Evolutionary conservation across 2,797 vertebrate genomes (phyloP).

Genomic region (Acanthiza pusilla): DNA sequence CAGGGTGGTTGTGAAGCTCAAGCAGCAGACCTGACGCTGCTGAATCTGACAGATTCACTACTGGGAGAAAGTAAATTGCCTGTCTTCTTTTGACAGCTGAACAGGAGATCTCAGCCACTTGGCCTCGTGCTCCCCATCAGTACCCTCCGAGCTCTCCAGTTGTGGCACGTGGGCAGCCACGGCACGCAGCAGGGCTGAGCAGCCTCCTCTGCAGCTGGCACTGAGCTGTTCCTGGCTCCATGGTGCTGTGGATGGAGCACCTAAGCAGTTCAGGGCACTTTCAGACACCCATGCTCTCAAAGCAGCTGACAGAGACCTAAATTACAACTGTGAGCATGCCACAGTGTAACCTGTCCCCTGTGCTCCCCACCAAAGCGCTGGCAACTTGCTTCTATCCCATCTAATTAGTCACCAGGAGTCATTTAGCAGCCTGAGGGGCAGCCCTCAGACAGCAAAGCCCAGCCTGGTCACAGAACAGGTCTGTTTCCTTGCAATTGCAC

Average conservation of each 20-base stretch:
- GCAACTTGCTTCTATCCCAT: not conserved
- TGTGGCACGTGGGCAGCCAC: accelerated
- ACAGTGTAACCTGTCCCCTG: not conserved
- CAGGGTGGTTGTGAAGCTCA: not conserved
- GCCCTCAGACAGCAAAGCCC: not conserved
- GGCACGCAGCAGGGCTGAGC: not conserved
- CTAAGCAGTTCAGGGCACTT: not conserved
- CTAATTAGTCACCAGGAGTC: not conserved
- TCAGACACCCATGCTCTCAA: not conserved
- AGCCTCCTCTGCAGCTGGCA: not conserved
- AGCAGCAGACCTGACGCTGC: not conserved
- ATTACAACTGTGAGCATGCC: not conserved
- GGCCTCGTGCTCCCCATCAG: not conserved
- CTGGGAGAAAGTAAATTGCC: not conserved
- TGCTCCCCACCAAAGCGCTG: not conserved
- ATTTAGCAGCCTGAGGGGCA: not conserved
- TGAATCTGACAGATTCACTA: not conserved
- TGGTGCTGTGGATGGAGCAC: accelerated
- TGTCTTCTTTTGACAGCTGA: not conserved
- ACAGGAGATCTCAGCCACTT: not conserved
- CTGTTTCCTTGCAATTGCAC: not conserved
- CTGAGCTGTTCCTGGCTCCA: not conserved
- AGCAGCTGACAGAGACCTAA: not conserved
- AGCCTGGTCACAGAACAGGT: not conserved
- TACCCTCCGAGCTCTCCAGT: not conserved